Base-by-base conservation (phyloP, 2,113 vertebrate genomes). In the Potamarius usumacintae region DNA sequence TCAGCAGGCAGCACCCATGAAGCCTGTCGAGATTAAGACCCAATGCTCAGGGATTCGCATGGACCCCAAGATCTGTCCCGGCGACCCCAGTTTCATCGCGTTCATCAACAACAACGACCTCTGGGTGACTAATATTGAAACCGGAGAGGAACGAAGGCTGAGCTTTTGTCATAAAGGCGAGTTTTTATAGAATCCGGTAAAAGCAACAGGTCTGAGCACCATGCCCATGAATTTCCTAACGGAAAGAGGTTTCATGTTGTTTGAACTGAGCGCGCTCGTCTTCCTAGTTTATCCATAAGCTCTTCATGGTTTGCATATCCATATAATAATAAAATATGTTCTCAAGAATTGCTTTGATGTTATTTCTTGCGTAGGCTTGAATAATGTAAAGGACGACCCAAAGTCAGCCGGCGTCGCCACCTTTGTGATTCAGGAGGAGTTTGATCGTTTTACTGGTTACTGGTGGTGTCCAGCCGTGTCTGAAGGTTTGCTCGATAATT, bases 401-500 rank as follows among this genome's bases (percentile, higher is more conserved):
- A 98, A 95, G 85, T 99, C 97, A 81, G 98, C 98, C 2, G 98
- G 98, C 0, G 97, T 99, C 1, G 98, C 98, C 90, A 99, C 98
- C 1, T 99, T 99, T 82, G 98, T 99, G 95, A 99, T 99, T 91
- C 98, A 99, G 93, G 98, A 99, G 83, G 98, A 99, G 93, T 99
- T 99, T 90, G 98, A 99, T 90, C 96, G 98, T 11, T 99, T 99
- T 91, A 99, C 98, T 0, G 98, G 97, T 20, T 99, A 99, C 92
- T 99, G 98, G 98, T 99, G 98, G 98, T 97, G 96, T 89, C 97
- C 98, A 22, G 94, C 96, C 0, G 96, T 96, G 69, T 92, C 93
- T 83, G 96, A 98, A 96, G 97, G 98, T 99, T 88, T 90, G 95
- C 83, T 12, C 0, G 25, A n/a, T 22, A 5, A 79, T 18, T 76